Conservation (phyloP, 2,888 invertebrate genomes). For the Sminthurinus aureus region DNA sequence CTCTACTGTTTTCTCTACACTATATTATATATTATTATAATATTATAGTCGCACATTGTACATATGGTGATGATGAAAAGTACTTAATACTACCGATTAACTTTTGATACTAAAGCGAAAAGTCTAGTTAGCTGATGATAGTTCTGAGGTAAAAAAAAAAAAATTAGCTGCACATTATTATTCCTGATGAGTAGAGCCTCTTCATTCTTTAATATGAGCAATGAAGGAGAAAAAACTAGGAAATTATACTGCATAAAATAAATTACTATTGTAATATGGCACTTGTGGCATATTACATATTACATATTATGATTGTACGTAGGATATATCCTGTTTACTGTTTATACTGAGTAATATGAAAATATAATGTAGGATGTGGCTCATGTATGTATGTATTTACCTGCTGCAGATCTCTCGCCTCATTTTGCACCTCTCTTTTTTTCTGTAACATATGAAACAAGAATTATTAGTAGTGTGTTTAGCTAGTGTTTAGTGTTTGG, state of each 20-base stretch:
- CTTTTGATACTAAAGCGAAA: neutral
- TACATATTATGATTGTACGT: neutral
- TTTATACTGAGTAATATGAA: too few relatives aligned
- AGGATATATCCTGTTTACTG: neutral
- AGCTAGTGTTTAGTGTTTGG: too few relatives aligned
- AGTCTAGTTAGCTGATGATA: neutral
- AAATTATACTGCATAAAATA: conserved; percentile 1
- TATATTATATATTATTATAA: too few relatives aligned
- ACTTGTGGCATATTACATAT: neutral
- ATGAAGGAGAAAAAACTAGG: neutral
- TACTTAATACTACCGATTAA: neutral
- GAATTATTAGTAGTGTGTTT: neutral
- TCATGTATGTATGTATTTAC: too few relatives aligned
- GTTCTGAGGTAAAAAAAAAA: neutral
- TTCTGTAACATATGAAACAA: neutral
- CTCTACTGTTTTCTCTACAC: neutral
- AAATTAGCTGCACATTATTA: neutral
- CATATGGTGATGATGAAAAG: neutral
- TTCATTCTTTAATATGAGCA: neutral
- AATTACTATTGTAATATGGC: neutral
- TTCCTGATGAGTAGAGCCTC: neutral
- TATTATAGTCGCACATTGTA: neutral
- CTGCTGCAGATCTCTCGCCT: neutral
- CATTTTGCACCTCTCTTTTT: neutral
- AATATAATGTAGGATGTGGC: too few relatives aligned